Base-by-base conservation (phyloP, 2,888 invertebrate genomes). In the Ethmia dodecea region DNA sequence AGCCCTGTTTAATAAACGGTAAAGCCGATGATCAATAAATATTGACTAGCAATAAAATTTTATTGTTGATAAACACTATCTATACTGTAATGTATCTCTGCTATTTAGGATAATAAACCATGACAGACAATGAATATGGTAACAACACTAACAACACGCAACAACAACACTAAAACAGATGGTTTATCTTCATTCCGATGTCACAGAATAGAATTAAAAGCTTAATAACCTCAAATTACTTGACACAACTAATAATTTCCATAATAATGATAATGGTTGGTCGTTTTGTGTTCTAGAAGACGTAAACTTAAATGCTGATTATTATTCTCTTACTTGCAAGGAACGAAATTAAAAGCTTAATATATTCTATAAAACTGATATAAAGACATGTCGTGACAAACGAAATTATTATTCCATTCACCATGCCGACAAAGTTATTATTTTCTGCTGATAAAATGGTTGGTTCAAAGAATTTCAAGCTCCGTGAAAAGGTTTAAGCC, bases 311-410 rank as follows among this genome's bases (percentile, higher is more conserved):
- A 18, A 5, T 8, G 18, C 18, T 18, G 5, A 18, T 18, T 18
- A 25, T 10, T n/a, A 25, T 25, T 38, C 37, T 48, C 43, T 45
- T 39, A 40, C 36, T 46, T n/a, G 48, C 18, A 8, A 18, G 5
- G 18, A 5, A 18, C 18, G 18, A 18, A 18, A 18, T 18, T 18
- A 18, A 18, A 18, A 18, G 18, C 18, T 18, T 33, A 20, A n/a
- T n/a, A n/a, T n/a, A n/a, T n/a, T n/a, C n/a, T n/a, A n/a, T n/a
- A n/a, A 33, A 28, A 13, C 13, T 28, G 28, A 28, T 28, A 16
- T 33, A 33, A 11, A 33, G 33, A 33, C 18, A 22, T 33, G 27
- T n/a, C 33, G 33, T 33, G 33, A 33, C 33, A 33, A 28, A 33
- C 33, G n/a, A 12, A 27, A 33, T 25, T 25, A 33, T 33, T 12